phyloP scores from a whole-genome alignment of 2,113 vertebrate species.

The Reinhardtius hippoglossoides region DNA sequence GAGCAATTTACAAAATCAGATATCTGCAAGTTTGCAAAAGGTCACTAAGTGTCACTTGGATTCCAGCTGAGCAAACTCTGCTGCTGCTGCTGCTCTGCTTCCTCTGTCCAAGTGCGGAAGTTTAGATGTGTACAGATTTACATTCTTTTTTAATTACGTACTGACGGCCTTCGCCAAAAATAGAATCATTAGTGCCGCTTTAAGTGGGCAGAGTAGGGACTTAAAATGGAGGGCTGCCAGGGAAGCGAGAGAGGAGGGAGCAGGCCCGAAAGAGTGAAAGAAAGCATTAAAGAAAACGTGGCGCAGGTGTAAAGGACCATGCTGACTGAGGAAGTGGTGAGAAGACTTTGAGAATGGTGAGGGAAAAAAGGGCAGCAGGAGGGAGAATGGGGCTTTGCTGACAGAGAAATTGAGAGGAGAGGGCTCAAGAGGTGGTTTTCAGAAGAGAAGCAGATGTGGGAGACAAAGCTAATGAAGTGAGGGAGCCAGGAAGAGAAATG shows the following conservation, averaged over 20 bases:
- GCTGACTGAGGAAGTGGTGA: slow-evolving; percentile 4
- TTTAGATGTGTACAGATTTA: slow-evolving; percentile 40
- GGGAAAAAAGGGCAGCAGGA: slow-evolving; percentile 14
- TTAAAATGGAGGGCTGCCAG: slow-evolving; percentile 58
- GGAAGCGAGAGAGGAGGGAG: slow-evolving; percentile 6
- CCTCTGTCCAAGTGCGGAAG: slow-evolving; percentile 11
- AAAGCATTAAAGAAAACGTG: neutral
- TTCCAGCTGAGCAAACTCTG: slow-evolving; percentile 37
- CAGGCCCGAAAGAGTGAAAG: neutral
- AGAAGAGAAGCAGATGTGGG: neutral
- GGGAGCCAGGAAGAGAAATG: neutral
- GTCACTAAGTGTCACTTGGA: slow-evolving; percentile 53
- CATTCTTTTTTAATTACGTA: slow-evolving; percentile 32
- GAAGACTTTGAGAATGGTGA: slow-evolving; percentile 12
- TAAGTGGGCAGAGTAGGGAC: slow-evolving; percentile 17
- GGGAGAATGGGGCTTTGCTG: slow-evolving; percentile 33
- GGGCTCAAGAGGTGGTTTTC: slow-evolving; percentile 23
- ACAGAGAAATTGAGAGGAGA: slow-evolving; percentile 10
- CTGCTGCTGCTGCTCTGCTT: slow-evolving; percentile 10
- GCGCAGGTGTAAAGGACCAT: slow-evolving; percentile 6
- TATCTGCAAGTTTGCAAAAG: slow-evolving; percentile 68
- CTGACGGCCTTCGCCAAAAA: slow-evolving; percentile 44
- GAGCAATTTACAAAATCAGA: slow-evolving; percentile 64
- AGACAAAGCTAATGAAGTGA: slow-evolving; percentile 28
- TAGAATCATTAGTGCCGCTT: slow-evolving; percentile 47